Evolutionary conservation across 2,113 vertebrate species (phyloP).

Genomic region (Morone saxatilis): DNA sequence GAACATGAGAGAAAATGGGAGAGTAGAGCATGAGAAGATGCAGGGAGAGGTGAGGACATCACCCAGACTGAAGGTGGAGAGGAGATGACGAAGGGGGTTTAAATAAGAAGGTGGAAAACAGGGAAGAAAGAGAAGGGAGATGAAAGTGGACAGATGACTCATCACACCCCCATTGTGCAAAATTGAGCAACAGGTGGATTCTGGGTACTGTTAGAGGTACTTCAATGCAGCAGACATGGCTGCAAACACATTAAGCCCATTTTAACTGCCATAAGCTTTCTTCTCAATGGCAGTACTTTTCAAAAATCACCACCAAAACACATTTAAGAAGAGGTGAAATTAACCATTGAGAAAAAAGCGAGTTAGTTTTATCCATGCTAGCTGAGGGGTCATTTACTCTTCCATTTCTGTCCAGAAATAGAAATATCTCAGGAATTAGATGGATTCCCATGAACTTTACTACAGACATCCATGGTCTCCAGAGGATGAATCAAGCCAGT

Average conservation of each 20-base stretch:
- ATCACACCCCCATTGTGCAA: background rate
- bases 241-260: background rate
- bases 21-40: background rate
- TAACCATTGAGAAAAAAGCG: background rate
- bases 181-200: background rate
- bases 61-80: background rate
- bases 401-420: background rate
- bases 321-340: background rate
- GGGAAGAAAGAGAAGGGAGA: background rate
- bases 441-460: background rate
- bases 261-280: background rate
- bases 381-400: background rate
- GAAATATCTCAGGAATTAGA: background rate
- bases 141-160: background rate
- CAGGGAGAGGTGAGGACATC: slow-evolving; percentile 21
- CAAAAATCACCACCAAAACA: background rate
- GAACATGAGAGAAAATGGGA: slow-evolving; percentile 4
- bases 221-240: background rate
- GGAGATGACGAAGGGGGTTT: background rate
- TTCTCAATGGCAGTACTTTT: background rate
- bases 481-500: too few relatives aligned
- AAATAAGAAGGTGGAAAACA: background rate
- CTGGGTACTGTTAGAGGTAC: background rate
- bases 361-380: background rate
- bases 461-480: too few relatives aligned